Percentiles rank a stretch among this genome's conserved stretches.
Evolutionary conservation across 2,888 invertebrate genomes (phyloP).

Genomic region (Melikaiella ostensackeni): DNA sequence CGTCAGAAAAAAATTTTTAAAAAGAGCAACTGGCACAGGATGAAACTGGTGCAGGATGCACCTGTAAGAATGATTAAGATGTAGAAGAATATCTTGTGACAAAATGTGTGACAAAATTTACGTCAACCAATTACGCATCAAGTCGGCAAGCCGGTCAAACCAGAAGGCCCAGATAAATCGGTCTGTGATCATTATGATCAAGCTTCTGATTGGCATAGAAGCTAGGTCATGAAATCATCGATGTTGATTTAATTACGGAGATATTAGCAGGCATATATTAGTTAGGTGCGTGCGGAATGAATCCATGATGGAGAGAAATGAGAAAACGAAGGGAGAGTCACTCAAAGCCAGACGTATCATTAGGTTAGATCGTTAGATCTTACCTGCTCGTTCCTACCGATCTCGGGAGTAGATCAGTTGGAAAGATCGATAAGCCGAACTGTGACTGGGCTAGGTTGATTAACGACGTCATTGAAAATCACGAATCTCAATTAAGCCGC

Average conservation of each 20-base stretch:
- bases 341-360: conserved; percentile 32
- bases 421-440: not conserved
- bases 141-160: not conserved
- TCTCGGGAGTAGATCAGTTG: conserved; percentile 12
- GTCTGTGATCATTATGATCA: conserved; percentile 15
- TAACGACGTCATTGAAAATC: conserved; percentile 28
- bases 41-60: not conserved
- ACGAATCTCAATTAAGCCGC: conserved; percentile 22
- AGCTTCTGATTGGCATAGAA: not conserved
- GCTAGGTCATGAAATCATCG: conserved; percentile 8
- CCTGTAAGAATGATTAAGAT: not conserved
- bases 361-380: conserved; percentile 16
- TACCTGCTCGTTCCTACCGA: conserved; percentile 13
- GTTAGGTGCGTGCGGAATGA: conserved; percentile 19
- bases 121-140: conserved; percentile 18
- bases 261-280: conserved; percentile 7
- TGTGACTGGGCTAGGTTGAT: conserved; percentile 5
- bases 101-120: conserved; percentile 22
- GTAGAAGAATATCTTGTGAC: not conserved
- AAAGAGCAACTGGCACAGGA: not conserved
- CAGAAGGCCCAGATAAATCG: not conserved
- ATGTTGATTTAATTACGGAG: conserved; percentile 28
- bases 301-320: conserved; percentile 1
- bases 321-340: not conserved
- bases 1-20: not conserved